Evolutionary conservation across 2,888 invertebrate species (phyloP).

Genomic region (Aphidius colemani): DNA sequence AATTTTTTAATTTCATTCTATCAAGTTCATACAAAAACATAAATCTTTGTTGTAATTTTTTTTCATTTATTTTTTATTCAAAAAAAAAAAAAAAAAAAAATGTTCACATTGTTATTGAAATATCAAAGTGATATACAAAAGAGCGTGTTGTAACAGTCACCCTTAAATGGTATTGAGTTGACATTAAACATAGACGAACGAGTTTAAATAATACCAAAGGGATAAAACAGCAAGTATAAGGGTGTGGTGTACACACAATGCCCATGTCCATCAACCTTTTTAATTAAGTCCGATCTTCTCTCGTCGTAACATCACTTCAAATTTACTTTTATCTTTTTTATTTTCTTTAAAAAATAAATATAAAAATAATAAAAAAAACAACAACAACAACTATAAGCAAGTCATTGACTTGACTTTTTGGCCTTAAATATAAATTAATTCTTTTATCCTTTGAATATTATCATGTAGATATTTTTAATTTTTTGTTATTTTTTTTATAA

Average conservation of each 20-base stretch:
- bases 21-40: background rate
- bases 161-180: constrained; percentile 13
- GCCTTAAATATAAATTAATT: constrained; percentile 1
- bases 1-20: too few relatives aligned
- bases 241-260: constrained; percentile 46
- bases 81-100: too few relatives aligned
- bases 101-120: too few relatives aligned
- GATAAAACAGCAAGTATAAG: constrained; percentile 25
- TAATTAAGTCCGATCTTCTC: constrained; percentile 49
- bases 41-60: background rate
- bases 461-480: background rate
- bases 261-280: constrained; percentile 54
- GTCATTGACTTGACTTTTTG: constrained; percentile 6
- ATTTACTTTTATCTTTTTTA: constrained; percentile 21
- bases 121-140: too few relatives aligned
- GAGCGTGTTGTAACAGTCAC: background rate
- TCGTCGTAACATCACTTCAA: constrained; percentile 35
- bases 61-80: background rate
- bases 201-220: constrained; percentile 13
- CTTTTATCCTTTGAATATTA: too few relatives aligned
- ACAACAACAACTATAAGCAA: background rate
- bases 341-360: constrained; percentile 31
- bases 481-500: too few relatives aligned
- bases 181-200: background rate
- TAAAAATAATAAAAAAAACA: background rate